These are phyloP conservation scores for Haemorhous mexicanus DNA, from an alignment of 2,113 vertebrate species.

Conservation along the genomic window DNA sequence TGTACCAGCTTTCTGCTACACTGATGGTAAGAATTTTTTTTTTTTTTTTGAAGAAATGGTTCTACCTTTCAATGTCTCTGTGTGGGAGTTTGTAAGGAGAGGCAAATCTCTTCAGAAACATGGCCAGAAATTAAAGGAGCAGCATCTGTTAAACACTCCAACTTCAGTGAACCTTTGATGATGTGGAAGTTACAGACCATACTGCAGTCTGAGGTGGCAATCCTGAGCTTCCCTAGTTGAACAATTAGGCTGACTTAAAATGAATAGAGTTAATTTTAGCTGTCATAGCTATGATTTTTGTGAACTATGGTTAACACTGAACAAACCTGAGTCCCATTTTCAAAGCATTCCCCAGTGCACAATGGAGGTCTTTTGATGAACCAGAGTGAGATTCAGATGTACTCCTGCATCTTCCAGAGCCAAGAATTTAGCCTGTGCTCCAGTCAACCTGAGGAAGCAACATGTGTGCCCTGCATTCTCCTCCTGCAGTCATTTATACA, in stretches of 20 bases:
- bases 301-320: background rate
- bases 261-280: background rate
- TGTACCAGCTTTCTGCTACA: background rate
- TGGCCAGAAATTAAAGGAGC: slow-evolving; percentile 3
- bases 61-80: background rate
- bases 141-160: slow-evolving; percentile 2
- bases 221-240: background rate
- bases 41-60: background rate
- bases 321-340: background rate
- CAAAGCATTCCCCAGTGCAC: background rate
- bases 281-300: background rate
- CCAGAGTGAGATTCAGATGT: background rate
- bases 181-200: background rate
- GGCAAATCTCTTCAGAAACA: background rate
- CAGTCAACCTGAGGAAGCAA: background rate
- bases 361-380: background rate
- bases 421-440: background rate
- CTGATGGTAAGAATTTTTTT: background rate
- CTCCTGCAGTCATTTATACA: fast-evolving
- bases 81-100: background rate
- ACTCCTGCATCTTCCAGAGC: background rate
- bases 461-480: background rate
- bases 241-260: background rate
- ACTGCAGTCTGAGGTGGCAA: background rate
- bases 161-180: background rate